Percentiles rank a stretch among this genome's conserved stretches.
These are phyloP conservation scores for Salpingus planirostris DNA, from an alignment of 2,888 invertebrate genomes.

Conservation along the genomic window DNA sequence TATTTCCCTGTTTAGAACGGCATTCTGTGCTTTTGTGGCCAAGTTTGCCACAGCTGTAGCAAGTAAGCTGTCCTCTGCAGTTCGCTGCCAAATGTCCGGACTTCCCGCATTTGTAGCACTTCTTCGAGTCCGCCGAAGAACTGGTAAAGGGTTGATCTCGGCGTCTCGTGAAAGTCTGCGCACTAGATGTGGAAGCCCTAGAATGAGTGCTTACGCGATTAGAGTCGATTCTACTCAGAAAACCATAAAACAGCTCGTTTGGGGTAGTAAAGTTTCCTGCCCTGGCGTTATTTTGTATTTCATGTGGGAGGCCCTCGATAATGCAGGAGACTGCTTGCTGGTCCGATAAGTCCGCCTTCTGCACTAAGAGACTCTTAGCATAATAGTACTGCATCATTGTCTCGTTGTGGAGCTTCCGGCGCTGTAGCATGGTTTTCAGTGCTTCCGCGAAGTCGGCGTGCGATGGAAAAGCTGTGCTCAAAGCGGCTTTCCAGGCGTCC, in stretches of 20 bases:
- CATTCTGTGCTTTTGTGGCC: not conserved
- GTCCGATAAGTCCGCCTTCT: conserved; percentile 7
- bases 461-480: not conserved
- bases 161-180: not conserved
- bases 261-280: conserved; percentile 10
- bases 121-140: not conserved
- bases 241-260: conserved; percentile 11
- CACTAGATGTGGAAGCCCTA: not conserved
- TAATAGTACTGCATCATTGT: conserved; percentile 12
- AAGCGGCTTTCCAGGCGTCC: not conserved
- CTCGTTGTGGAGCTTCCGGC: conserved; percentile 5
- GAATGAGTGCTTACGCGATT: not conserved
- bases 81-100: not conserved
- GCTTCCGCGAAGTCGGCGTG: not conserved
- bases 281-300: conserved; percentile 7
- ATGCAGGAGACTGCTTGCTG: conserved; percentile 11
- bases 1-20: not conserved
- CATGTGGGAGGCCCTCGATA: conserved; percentile 9
- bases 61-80: not conserved
- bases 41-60: not conserved
- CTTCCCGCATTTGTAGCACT: conserved; percentile 1
- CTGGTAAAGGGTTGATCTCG: not conserved
- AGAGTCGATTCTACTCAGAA: conserved; percentile 3
- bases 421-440: conserved; percentile 1
- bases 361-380: conserved; percentile 8